These are phyloP conservation scores for Myiopsitta monachus DNA, from an alignment of 2,113 vertebrate genomes.

Conservation along the genomic window DNA sequence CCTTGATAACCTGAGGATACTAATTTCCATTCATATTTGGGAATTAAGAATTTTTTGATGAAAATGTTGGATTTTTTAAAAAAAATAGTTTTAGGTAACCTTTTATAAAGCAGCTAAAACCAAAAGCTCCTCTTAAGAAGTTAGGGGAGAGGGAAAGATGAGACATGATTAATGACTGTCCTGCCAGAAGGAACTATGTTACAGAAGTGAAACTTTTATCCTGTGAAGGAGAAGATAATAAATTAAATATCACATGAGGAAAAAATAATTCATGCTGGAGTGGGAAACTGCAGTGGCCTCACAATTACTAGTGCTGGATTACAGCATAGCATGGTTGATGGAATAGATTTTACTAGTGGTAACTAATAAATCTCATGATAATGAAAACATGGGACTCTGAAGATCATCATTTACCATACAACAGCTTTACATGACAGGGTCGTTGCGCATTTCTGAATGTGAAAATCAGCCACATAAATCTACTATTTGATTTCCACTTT, in stretches of 20 bases:
- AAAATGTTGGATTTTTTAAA: neutral
- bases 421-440: neutral
- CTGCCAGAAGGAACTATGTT: neutral
- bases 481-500: constrained; percentile 21
- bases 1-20: neutral
- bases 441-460: neutral
- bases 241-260: neutral
- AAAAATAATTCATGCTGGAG: constrained; percentile 22
- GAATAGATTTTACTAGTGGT: constrained; percentile 9
- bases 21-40: neutral
- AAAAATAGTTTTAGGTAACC: neutral
- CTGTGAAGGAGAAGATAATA: constrained; percentile 10
- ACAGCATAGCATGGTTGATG: neutral
- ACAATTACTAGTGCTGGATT: constrained; percentile 2
- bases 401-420: neutral
- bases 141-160: neutral
- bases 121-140: neutral
- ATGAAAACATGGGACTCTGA: constrained; percentile 1
- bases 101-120: neutral
- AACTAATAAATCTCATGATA: constrained; percentile 2
- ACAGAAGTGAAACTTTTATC: constrained; percentile 20
- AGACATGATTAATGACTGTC: neutral
- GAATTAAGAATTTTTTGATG: neutral
- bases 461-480: constrained; percentile 34
- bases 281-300: constrained; percentile 13